Base-by-base conservation (phyloP, 1,140 invertebrate genomes). In the Ylistrum balloti region DNA sequence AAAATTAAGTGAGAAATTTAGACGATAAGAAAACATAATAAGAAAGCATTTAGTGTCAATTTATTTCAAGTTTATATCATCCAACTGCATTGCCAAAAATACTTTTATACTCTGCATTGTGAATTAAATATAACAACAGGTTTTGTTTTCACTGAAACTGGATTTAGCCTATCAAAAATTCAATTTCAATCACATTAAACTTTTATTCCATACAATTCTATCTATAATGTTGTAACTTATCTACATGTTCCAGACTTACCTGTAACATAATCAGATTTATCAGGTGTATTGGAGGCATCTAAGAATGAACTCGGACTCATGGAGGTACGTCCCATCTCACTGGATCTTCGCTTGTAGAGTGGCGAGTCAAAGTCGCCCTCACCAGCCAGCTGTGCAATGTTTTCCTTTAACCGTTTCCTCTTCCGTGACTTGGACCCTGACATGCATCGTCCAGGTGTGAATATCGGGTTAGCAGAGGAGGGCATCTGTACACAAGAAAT, bases 251-350 rank as follows among this genome's bases (percentile, higher is more conserved):
- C 0, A 56, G 33, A 88, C 56, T 88, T 33, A 89, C 90, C 88
- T 45, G 88, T 48, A 33, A 86, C 33, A 13, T 92, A 90, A 88
- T 95, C 95, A 20, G 93, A 94, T 86, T 94, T 95, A 90, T 95
- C 94, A 11, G 94, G 95, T 41, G 94, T 95, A 88, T 94, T 94
- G 9, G 95, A 95, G 10, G 97, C 98, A 95, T 99, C 98, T 35
- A 99, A 97, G 95, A 98, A 98, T 93, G 98, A 98, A 86, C 98
- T 98, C 92, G 98, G 98, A 28, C 98, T 97, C 94, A 98, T 98
- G n/a, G 98, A 97, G 38, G 98, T 95, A 11, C 98, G 98, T 32
- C 98, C 97, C 96, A 94, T 88, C 20, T 98, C 98, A 90, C 98
- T 98, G 0, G 98, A 98, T 91, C 98, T 97, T 41, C 98, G 97